phyloP scores from a whole-genome alignment of 2,888 invertebrate genomes.

The Caenorhabditis sp. region DNA sequence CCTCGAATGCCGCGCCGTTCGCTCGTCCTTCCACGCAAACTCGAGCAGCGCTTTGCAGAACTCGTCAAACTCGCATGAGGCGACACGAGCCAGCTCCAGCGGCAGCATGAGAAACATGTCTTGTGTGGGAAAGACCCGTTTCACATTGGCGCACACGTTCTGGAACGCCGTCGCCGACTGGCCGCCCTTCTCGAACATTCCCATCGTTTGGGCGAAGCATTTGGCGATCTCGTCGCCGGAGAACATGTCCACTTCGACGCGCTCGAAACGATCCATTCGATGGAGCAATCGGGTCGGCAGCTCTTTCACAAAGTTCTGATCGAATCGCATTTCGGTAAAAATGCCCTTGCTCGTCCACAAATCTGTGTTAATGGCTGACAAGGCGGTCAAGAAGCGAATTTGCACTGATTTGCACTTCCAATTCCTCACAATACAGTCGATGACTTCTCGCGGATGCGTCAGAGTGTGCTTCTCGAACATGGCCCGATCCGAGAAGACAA shows the following conservation, averaged over 20 bases:
- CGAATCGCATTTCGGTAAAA: constrained; percentile 45
- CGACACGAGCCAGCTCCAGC: constrained; percentile 30
- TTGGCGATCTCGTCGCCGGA: constrained; percentile 41
- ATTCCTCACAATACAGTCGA: constrained; percentile 42
- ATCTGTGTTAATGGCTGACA: constrained; percentile 31
- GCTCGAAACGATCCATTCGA: too few relatives aligned
- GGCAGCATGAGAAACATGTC: constrained; percentile 38
- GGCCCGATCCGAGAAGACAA: constrained; percentile 50
- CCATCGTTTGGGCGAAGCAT: constrained; percentile 49
- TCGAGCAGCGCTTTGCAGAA: constrained; percentile 36
- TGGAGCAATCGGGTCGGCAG: constrained; percentile 14
- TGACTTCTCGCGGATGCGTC: constrained; percentile 46
- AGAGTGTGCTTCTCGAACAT: constrained; percentile 30
- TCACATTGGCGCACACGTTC: constrained; percentile 39
- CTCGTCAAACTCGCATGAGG: constrained; percentile 22
- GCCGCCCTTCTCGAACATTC: constrained; percentile 32
- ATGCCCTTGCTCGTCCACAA: constrained; percentile 26
- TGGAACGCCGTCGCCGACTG: constrained; percentile 39
- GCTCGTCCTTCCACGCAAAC: constrained; percentile 44
- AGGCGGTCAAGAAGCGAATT: constrained; percentile 45
- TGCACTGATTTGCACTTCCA: constrained; percentile 41
- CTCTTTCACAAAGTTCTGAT: constrained; percentile 34
- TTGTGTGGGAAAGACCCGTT: constrained; percentile 35
- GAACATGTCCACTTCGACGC: constrained; percentile 46
- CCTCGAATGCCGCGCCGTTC: constrained; percentile 27